phyloP scores from a whole-genome alignment of 2,888 invertebrate genomes.

The Eulithis testata region DNA sequence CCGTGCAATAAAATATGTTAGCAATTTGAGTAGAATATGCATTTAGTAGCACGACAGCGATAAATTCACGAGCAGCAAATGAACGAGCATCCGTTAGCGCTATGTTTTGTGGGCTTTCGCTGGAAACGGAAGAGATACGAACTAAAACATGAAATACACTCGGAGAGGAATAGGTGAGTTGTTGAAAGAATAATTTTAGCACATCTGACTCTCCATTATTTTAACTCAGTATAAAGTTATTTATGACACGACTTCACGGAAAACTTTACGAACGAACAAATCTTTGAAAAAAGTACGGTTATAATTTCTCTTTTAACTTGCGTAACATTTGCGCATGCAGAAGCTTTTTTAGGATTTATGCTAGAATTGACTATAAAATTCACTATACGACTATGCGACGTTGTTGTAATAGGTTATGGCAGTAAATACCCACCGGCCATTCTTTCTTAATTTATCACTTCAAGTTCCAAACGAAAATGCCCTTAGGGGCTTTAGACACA shows the following conservation, averaged over 20 bases:
- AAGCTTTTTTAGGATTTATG: no score
- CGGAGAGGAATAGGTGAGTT: slow-evolving; percentile 21
- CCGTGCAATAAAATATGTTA: slow-evolving; percentile 61
- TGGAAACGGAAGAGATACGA: slow-evolving; percentile 51
- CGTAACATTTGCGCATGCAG: background rate
- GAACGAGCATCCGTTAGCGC: slow-evolving; percentile 60
- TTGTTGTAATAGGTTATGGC: slow-evolving; percentile 12
- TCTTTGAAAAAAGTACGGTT: background rate
- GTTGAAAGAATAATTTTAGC: slow-evolving; percentile 34
- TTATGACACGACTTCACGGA: slow-evolving; percentile 1
- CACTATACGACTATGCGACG: background rate
- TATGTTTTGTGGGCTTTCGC: slow-evolving; percentile 57
- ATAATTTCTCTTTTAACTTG: background rate
- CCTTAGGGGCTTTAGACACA: slow-evolving; percentile 42
- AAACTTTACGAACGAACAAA: background rate
- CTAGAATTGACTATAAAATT: background rate
- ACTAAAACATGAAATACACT: slow-evolving; percentile 41
- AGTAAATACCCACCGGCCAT: slow-evolving; percentile 16
- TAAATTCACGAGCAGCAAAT: slow-evolving; percentile 63
- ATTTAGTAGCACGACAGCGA: slow-evolving; percentile 65
- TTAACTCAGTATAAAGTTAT: slow-evolving; percentile 13
- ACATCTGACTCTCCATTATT: slow-evolving; percentile 20
- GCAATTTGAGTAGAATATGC: slow-evolving; percentile 69
- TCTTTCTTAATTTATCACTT: slow-evolving; percentile 39
- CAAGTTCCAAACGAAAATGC: slow-evolving; percentile 36